Percentiles rank a stretch among this genome's conserved stretches.
Conservation (phyloP, 2,888 invertebrate species). For the Drosophila kokeensis region DNA sequence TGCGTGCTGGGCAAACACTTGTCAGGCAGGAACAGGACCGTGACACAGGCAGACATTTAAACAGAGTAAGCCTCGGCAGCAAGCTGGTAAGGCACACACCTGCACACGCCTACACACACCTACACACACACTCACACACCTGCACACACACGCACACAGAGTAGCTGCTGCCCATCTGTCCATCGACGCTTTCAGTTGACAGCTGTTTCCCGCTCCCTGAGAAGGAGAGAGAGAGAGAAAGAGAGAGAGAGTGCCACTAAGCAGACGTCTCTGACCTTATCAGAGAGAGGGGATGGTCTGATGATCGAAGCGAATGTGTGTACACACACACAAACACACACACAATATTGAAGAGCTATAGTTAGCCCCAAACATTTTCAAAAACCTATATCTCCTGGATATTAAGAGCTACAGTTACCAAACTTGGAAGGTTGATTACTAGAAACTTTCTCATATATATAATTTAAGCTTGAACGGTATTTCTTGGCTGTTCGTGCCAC, state of each 20-base stretch:
- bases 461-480: background rate
- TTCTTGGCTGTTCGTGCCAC: too few relatives aligned
- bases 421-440: background rate
- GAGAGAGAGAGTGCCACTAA: background rate
- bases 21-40: slow-evolving; percentile 30
- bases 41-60: slow-evolving; percentile 1
- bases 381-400: background rate
- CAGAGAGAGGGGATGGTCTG: background rate
- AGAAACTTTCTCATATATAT: too few relatives aligned
- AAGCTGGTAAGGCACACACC: slow-evolving; percentile 4
- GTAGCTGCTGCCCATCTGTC: slow-evolving; percentile 11
- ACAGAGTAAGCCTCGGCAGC: slow-evolving; percentile 18
- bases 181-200: slow-evolving; percentile 26
- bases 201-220: slow-evolving; percentile 1
- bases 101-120: background rate
- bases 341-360: background rate
- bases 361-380: background rate
- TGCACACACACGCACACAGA: background rate
- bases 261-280: background rate
- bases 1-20: slow-evolving; percentile 63
- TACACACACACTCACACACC: background rate
- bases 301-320: background rate
- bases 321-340: background rate
- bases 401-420: background rate
- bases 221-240: background rate